Conservation (phyloP, 1,140 invertebrate genomes). For the Brachionus koreanus region DNA sequence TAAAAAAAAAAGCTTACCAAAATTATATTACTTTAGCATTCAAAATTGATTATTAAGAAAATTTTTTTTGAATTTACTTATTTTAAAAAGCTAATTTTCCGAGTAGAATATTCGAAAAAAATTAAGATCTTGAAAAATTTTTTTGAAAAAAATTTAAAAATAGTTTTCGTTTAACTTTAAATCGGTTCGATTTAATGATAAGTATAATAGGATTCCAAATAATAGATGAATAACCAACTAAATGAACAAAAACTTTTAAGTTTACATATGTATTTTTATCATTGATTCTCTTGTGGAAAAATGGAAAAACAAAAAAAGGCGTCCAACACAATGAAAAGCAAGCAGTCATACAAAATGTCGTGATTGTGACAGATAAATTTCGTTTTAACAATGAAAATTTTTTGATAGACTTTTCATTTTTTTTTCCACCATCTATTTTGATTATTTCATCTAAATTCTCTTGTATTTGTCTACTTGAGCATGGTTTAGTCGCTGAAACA, state of each 20-base stretch:
- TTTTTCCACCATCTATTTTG: background rate
- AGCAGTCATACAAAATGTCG: conserved; percentile 19
- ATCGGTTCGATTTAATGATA: conserved; percentile 31
- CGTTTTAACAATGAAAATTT: conserved; percentile 39
- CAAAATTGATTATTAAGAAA: too few relatives aligned
- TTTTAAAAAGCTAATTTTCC: too few relatives aligned
- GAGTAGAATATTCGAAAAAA: too few relatives aligned
- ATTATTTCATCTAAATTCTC: background rate
- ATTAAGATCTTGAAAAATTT: too few relatives aligned
- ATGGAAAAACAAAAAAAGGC: conserved; percentile 30
- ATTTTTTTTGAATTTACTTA: too few relatives aligned
- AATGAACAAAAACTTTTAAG: conserved; percentile 30
- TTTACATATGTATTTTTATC: background rate
- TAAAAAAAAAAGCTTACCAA: too few relatives aligned
- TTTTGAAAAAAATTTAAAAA: too few relatives aligned
- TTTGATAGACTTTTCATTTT: background rate
- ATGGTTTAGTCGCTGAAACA: background rate
- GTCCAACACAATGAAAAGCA: conserved; percentile 37
- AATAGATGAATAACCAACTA: conserved; percentile 27
- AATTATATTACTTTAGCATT: too few relatives aligned
- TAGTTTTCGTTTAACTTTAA: background rate
- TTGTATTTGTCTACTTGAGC: background rate
- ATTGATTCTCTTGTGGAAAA: background rate
- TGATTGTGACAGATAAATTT: conserved; percentile 26
- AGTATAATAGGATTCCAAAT: conserved; percentile 39